Evolutionary conservation across 1,140 invertebrate genomes (phyloP).

Genomic region (Homalodisca vitripennis): DNA sequence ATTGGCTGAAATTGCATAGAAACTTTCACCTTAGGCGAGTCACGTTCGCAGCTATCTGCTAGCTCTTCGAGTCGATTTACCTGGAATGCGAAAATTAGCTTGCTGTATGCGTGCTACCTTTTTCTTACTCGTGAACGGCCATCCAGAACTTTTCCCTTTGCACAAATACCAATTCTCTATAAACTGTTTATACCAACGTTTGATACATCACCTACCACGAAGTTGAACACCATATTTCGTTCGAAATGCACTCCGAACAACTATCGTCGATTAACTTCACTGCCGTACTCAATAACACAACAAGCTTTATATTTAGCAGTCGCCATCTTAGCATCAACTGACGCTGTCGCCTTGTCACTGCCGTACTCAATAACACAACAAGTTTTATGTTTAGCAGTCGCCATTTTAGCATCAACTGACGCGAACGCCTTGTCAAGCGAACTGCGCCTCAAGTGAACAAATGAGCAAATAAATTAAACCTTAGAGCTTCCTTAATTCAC

Average conservation of each 20-base stretch:
- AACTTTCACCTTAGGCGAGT: conserved; percentile 27
- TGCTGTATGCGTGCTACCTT: conserved; percentile 23
- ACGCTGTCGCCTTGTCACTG: no score
- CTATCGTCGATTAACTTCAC: background rate
- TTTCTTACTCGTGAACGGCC: conserved; percentile 20
- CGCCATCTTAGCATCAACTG: background rate
- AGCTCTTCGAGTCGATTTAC: background rate
- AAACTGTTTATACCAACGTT: conserved; percentile 20
- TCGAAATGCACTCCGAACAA: conserved; percentile 6
- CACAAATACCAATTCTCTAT: conserved; percentile 25
- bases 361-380: conserved; percentile 1
- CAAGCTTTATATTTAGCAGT: background rate
- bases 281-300: conserved; percentile 5
- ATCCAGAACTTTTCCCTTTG: conserved; percentile 25
- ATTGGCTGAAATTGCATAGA: conserved; percentile 29
- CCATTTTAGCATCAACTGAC: conserved; percentile 1
- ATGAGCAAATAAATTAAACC: background rate
- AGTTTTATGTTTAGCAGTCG: background rate
- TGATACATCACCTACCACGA: conserved; percentile 15
- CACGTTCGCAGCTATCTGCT: conserved; percentile 12
- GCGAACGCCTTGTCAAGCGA: background rate
- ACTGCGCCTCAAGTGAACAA: background rate
- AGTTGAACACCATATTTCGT: conserved; percentile 16
- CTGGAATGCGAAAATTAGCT: conserved; percentile 19
- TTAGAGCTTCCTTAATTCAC: background rate